Conservation (phyloP, 2,888 invertebrate species). For the Drosophila sordidula region DNA sequence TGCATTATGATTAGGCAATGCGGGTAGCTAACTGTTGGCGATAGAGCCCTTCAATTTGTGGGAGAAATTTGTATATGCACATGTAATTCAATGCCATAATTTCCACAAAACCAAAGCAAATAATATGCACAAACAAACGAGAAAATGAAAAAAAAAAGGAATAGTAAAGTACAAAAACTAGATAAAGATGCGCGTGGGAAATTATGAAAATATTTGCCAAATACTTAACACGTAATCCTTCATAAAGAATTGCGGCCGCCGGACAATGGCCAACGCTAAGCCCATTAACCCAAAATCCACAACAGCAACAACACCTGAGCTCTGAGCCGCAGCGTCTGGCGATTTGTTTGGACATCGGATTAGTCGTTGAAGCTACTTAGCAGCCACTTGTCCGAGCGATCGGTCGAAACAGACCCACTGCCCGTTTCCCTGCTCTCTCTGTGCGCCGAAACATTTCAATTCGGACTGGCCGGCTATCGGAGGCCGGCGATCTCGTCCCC, state of each 20-base stretch:
- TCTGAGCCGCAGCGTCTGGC: conserved; percentile 7
- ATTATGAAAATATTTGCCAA: conserved; percentile 50
- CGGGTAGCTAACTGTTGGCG: conserved; percentile 43
- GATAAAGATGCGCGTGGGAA: conserved; percentile 66
- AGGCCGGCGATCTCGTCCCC: conserved; percentile 52
- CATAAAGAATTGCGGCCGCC: conserved; percentile 4
- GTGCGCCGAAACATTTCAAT: conserved; percentile 65
- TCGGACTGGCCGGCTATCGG: conserved; percentile 48
- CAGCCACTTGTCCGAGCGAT: conserved; percentile 54
- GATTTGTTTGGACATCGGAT: conserved; percentile 53
- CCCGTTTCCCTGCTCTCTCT: too few relatives aligned
- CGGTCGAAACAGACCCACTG: conserved; percentile 16
- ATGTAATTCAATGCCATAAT: conserved; percentile 71
- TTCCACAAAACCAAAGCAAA: conserved; percentile 50
- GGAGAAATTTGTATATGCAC: conserved; percentile 54
- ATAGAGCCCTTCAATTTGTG: conserved; percentile 53
- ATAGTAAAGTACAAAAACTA: conserved; percentile 8
- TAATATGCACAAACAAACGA: conserved; percentile 50
- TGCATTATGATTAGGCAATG: conserved; percentile 49
- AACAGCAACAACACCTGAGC: conserved; percentile 36
- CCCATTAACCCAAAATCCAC: conserved; percentile 44
- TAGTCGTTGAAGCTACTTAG: conserved; percentile 51
- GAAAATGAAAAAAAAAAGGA: conserved; percentile 28
- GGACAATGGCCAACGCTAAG: conserved; percentile 42
- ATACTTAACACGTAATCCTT: conserved; percentile 46